Base-by-base conservation (phyloP, 2,113 vertebrate species). In the Camelus bactrianus region DNA sequence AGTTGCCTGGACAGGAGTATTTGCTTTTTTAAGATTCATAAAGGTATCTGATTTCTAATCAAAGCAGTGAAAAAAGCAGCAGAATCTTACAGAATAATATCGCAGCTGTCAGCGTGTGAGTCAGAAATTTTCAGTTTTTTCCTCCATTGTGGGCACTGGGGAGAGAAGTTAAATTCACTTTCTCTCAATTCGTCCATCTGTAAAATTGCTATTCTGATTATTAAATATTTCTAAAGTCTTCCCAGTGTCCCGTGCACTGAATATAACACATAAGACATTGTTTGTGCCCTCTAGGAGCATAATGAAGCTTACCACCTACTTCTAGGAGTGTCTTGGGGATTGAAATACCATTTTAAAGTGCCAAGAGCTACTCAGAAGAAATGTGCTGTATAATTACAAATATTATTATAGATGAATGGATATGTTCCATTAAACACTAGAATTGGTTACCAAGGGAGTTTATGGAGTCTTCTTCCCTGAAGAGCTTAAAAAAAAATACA, bases 341-440 rank as follows among this genome's bases (percentile, higher is more conserved):
- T 90, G 89, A 96, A 97, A 96, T 84, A 79, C 86, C 95, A 94
- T 97, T 94, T 96, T 92, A 96, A 97, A 97, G 52, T 97, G 92
- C 97, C 92, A 96, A 94, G 79, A 98, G 97, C 96, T 94, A 96
- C 87, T 95, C 94, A 87, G 83, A 95, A 97, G 95, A 97, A 98
- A 98, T 97, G 97, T 97, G 83, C 92, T 97, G 93, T 97, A 95
- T 98, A 97, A 98, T 97, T 98, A 94, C 86, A 96, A 86, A 95
- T 97, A 95, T 97, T 91, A 92, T 93, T 87, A 73, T 88, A 97
- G 93, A 96, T 97, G 93, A 98, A 86, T 93, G 87, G 93, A 84
- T 50, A 95, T 96, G 92, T 97, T 88, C 88, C 93, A 95, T 95
- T 98, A 93, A 96, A 91, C 75, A 92, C 58, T 88, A 67, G 64